Evolutionary conservation across 2,888 invertebrate species (phyloP).

Genomic region (Erebia epiphron): DNA sequence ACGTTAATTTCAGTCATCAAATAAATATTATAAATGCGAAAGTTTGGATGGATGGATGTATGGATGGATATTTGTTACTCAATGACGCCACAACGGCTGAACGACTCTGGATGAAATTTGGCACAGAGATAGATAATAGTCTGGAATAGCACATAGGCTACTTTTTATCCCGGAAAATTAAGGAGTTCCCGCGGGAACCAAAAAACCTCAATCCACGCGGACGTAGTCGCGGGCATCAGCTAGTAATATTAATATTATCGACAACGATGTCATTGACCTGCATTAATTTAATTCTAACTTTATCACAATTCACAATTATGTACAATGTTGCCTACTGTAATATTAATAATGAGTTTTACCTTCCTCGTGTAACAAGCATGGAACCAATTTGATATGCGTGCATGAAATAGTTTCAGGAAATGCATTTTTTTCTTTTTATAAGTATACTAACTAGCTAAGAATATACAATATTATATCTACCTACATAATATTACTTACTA

Average conservation of each 20-base stretch:
- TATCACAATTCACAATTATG: background rate
- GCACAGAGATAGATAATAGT: too few species aligned
- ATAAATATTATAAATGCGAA: background rate
- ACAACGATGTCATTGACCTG: background rate
- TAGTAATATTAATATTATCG: background rate
- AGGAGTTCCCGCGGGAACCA: too few species aligned
- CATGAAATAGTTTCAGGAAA: background rate
- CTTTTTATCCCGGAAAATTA: too few species aligned
- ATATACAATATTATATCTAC: too few species aligned
- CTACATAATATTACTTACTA: too few species aligned
- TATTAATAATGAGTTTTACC: slow-evolving; percentile 8
- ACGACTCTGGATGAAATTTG: too few species aligned
- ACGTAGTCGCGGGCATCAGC: too few species aligned
- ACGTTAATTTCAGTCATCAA: background rate
- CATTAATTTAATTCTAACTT: background rate
- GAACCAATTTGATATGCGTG: background rate
- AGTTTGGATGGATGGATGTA: too few species aligned
- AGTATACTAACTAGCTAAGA: background rate
- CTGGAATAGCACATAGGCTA: too few species aligned
- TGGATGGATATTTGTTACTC: too few species aligned
- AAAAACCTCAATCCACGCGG: too few species aligned
- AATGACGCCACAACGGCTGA: too few species aligned
- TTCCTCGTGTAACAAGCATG: slow-evolving; percentile 7
- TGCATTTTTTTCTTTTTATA: background rate
- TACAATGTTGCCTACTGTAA: background rate